Percentiles rank a stretch among this genome's conserved stretches.
These are phyloP conservation scores for Limnephilus rhombicus DNA, from an alignment of 2,888 invertebrate species.

Conservation along the genomic window DNA sequence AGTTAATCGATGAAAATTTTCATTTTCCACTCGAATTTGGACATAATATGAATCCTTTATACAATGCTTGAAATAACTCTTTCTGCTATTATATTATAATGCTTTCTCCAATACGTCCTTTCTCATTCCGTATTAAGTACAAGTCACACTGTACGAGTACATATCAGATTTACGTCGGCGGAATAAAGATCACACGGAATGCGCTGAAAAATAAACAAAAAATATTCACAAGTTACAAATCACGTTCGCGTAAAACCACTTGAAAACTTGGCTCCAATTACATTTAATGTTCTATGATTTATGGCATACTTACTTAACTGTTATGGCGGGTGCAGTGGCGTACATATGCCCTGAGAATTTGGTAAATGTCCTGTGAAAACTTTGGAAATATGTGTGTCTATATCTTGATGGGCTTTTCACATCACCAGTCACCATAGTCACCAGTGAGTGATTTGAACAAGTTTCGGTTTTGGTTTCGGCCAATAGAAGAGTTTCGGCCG, in stretches of 20 bases:
- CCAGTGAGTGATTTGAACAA: too few relatives aligned
- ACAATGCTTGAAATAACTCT: background rate
- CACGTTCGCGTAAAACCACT: slow-evolving; percentile 47
- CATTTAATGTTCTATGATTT: slow-evolving; percentile 62
- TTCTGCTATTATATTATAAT: background rate
- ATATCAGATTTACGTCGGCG: background rate
- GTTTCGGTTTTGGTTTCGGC: too few relatives aligned
- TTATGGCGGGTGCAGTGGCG: slow-evolving; percentile 47
- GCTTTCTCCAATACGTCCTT: background rate
- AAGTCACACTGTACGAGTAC: background rate
- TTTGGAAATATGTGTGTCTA: too few relatives aligned
- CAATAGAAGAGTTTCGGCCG: too few relatives aligned
- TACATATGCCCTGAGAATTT: background rate
- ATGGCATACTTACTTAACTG: slow-evolving; percentile 51
- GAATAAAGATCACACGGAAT: slow-evolving; percentile 30
- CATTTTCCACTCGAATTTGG: background rate
- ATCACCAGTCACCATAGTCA: too few relatives aligned
- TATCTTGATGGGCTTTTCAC: too few relatives aligned
- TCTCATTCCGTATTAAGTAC: background rate
- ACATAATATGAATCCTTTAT: background rate
- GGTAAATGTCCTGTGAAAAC: background rate
- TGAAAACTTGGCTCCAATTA: slow-evolving; percentile 57
- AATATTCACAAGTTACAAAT: slow-evolving; percentile 32
- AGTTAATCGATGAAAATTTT: background rate
- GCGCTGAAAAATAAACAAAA: slow-evolving; percentile 38